Percentiles rank a stretch among this genome's conserved stretches.
These are phyloP conservation scores for Ictalurus furcatus DNA, from an alignment of 2,113 vertebrate genomes.

Conservation along the genomic window DNA sequence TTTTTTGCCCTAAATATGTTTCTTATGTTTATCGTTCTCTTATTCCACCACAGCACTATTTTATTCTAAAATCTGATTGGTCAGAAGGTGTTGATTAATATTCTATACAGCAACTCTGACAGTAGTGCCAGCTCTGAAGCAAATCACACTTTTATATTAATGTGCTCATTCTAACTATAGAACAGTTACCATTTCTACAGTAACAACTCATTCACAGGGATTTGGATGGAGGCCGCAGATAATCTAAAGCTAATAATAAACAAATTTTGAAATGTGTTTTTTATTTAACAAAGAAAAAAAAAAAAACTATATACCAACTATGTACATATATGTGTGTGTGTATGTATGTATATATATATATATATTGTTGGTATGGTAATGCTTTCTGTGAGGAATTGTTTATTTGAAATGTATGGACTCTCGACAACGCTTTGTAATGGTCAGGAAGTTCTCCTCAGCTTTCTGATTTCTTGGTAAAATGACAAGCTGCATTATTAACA, in stretches of 20 bases:
- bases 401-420: no score
- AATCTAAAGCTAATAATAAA: not conserved
- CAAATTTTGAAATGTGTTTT: not conserved
- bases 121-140: not conserved
- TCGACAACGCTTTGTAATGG: not conserved
- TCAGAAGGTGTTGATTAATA: not conserved
- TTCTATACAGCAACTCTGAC: not conserved
- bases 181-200: not conserved
- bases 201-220: not conserved
- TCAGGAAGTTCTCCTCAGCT: not conserved
- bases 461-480: not conserved
- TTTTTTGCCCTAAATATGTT: not conserved
- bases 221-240: not conserved
- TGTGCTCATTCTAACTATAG: not conserved
- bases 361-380: not conserved
- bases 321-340: no score
- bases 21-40: not conserved
- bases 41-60: not conserved
- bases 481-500: not conserved
- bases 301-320: no score
- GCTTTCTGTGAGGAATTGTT: not conserved
- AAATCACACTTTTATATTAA: not conserved
- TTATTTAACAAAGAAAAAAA: not conserved
- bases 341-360: no score
- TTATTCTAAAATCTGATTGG: not conserved